Evolutionary conservation across 2,888 invertebrate species (phyloP).

Genomic region (Cataglyphis livida): DNA sequence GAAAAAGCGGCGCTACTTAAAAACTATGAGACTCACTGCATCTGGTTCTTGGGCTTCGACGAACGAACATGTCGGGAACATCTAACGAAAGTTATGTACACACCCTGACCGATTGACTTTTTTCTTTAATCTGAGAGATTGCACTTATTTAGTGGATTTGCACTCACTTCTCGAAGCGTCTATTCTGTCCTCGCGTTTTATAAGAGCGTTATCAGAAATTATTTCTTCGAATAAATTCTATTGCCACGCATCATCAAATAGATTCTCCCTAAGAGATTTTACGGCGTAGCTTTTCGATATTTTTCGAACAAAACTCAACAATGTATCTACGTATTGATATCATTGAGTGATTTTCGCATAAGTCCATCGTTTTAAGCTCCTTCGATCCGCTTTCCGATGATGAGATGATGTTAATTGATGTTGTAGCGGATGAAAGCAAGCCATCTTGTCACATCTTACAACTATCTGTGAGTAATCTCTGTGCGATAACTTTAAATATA

Average conservation of each 20-base stretch:
- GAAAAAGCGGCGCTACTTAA: conserved; percentile 67
- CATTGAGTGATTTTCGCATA: conserved; percentile 7
- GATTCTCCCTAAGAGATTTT: conserved; percentile 29
- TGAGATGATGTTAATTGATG: conserved; percentile 2
- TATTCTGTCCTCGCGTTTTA: conserved; percentile 3
- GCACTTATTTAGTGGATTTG: conserved; percentile 43
- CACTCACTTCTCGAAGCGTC: conserved; percentile 45
- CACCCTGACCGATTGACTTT: conserved; percentile 17
- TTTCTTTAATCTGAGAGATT: conserved; percentile 33
- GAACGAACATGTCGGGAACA: conserved; percentile 41
- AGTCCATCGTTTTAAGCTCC: neutral
- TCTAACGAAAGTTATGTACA: conserved; percentile 42
- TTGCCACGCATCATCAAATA: conserved; percentile 21
- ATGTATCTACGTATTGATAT: conserved; percentile 19
- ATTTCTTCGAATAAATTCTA: neutral
- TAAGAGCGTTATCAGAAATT: conserved; percentile 17
- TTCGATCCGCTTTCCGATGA: neutral
- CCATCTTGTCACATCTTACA: conserved; percentile 8
- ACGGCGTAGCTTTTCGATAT: neutral
- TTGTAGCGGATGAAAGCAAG: neutral
- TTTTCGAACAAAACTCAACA: neutral
- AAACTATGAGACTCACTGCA: conserved; percentile 64
- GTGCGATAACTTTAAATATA: neutral
- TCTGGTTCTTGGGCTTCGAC: conserved; percentile 52
- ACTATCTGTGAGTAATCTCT: conserved; percentile 29